phyloP scores from a whole-genome alignment of 1,140 invertebrate species.

The Leptonema lineaticorne region DNA sequence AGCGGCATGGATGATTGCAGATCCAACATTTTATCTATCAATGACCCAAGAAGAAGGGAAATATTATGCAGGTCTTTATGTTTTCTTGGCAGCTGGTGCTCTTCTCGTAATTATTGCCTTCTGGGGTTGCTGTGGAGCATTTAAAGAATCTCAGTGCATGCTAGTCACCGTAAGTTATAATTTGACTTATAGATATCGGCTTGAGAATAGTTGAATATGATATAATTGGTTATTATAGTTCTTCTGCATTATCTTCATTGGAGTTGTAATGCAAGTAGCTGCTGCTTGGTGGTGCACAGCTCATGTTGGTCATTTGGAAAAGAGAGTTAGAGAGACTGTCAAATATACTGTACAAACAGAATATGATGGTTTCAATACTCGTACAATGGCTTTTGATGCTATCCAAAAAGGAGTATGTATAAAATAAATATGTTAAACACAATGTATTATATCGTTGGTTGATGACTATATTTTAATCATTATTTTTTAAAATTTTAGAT shows the following conservation, averaged over 20 bases:
- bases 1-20: constrained; percentile 76
- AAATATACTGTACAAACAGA: constrained; percentile 68
- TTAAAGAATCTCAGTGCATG: constrained; percentile 84
- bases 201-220: constrained; percentile 73
- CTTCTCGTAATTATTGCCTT: constrained; percentile 84
- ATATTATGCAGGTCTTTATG: constrained; percentile 70
- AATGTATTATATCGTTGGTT: background rate
- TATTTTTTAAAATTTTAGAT: constrained; percentile 51
- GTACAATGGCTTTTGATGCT: constrained; percentile 67
- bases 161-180: constrained; percentile 69
- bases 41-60: constrained; percentile 68
- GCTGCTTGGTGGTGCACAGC: constrained; percentile 72
- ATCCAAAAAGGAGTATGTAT: constrained; percentile 65
- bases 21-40: constrained; percentile 71
- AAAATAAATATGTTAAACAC: constrained; percentile 29
- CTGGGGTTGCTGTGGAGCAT: constrained; percentile 88
- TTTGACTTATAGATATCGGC: constrained; percentile 70
- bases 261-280: constrained; percentile 76
- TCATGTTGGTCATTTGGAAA: constrained; percentile 65
- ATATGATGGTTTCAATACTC: constrained; percentile 63
- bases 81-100: constrained; percentile 75
- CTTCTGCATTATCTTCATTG: constrained; percentile 72
- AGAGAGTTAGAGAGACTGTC: constrained; percentile 62
- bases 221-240: constrained; percentile 73
- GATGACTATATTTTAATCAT: background rate